Evolutionary conservation across 2,113 vertebrate species (phyloP).

Genomic region (Lophochroa leadbeateri): DNA sequence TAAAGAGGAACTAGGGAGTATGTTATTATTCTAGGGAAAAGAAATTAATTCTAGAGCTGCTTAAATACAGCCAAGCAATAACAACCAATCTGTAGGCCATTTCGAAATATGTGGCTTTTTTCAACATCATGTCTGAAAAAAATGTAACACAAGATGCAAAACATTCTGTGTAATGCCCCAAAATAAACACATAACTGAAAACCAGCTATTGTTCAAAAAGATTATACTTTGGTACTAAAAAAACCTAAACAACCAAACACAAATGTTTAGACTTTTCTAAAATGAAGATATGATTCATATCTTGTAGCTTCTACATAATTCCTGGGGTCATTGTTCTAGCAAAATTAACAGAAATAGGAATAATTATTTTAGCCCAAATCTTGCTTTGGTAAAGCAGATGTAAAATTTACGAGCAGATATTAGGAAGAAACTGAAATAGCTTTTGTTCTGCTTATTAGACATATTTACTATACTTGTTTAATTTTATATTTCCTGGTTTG

Average conservation of each 20-base stretch:
- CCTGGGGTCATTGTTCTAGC: background rate
- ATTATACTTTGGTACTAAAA: background rate
- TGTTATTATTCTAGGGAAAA: background rate
- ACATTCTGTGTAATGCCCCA: background rate
- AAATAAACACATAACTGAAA: background rate
- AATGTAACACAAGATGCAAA: background rate
- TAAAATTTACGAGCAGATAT: background rate
- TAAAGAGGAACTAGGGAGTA: background rate
- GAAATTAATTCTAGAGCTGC: background rate
- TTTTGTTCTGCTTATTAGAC: background rate
- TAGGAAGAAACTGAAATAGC: background rate
- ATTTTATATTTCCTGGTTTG: background rate
- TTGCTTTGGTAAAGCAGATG: background rate
- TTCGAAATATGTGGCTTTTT: background rate
- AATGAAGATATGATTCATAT: background rate
- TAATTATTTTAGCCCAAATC: background rate
- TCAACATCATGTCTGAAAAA: background rate
- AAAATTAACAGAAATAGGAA: background rate
- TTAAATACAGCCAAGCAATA: background rate
- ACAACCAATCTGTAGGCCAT: background rate
- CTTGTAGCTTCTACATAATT: background rate
- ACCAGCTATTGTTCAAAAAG: background rate
- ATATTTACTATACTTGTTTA: background rate
- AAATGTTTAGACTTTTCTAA: background rate
- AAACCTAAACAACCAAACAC: background rate